Evolutionary conservation across 1,140 invertebrate genomes (phyloP).

Genomic region (Nasonia longicornis): DNA sequence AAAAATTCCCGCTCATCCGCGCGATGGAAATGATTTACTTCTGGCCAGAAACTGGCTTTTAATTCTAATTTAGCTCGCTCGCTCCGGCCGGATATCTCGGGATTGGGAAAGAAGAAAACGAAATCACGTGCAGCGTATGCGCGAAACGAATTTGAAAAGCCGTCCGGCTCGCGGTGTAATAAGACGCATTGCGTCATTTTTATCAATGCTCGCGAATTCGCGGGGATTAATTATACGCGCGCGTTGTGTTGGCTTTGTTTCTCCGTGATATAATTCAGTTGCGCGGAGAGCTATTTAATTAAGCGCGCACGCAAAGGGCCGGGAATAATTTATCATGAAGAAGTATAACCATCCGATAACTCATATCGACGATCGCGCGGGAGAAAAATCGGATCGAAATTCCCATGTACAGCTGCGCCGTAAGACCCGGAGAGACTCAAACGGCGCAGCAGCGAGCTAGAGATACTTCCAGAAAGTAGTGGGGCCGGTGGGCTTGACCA

Average conservation of each 20-base stretch:
- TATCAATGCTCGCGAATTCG: too few relatives aligned
- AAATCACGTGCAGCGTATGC: background rate
- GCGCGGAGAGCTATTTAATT: too few relatives aligned
- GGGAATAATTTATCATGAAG: too few relatives aligned
- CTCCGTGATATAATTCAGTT: too few relatives aligned
- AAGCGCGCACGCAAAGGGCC: too few relatives aligned
- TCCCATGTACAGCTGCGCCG: background rate
- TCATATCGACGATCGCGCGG: too few relatives aligned
- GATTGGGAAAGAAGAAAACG: background rate
- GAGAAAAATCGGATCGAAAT: too few relatives aligned
- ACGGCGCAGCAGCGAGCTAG: background rate
- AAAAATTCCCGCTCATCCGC: background rate
- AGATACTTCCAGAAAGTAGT: background rate
- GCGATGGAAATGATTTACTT: background rate
- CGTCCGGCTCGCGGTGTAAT: background rate
- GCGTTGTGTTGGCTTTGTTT: too few relatives aligned
- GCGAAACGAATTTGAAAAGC: background rate
- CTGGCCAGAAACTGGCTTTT: background rate
- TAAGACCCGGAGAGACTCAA: background rate
- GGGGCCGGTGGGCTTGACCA: background rate
- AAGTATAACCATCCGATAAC: too few relatives aligned
- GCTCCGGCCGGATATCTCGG: background rate
- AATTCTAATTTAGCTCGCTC: conserved; percentile 1
- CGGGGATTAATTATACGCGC: background rate
- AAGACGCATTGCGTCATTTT: background rate